Percentiles rank a stretch among this genome's conserved stretches.
phyloP scores from a whole-genome alignment of 2,797 vertebrate species.

The Vultur gryphus region DNA sequence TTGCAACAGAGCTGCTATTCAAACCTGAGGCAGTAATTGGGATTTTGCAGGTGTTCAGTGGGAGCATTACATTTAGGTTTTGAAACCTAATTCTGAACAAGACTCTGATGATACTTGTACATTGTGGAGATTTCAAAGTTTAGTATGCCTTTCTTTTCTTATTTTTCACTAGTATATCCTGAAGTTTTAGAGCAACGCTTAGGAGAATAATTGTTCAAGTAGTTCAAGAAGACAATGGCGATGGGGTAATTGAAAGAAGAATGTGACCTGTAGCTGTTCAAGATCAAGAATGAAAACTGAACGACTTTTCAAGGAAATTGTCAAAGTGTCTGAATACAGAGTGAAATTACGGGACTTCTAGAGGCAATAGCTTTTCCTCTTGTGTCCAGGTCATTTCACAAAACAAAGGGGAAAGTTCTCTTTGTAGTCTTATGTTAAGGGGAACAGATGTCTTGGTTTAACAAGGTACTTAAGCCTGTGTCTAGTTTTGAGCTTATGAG shows the following conservation, averaged over 20 bases:
- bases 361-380: not conserved
- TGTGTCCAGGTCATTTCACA: not conserved
- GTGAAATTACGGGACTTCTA: slow-evolving; percentile 2
- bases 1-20: slow-evolving; percentile 27
- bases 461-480: not conserved
- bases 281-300: slow-evolving; percentile 22
- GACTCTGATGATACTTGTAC: not conserved
- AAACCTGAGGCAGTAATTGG: slow-evolving; percentile 47
- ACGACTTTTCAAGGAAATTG: slow-evolving; percentile 10
- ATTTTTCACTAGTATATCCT: not conserved
- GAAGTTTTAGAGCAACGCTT: slow-evolving; percentile 15
- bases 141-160: slow-evolving; percentile 10
- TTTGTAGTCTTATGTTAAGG: not conserved
- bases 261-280: slow-evolving; percentile 36
- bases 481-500: not conserved
- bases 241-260: slow-evolving; percentile 38
- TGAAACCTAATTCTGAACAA: slow-evolving; percentile 16
- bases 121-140: slow-evolving; percentile 15
- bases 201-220: slow-evolving; percentile 32
- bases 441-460: slow-evolving; percentile 2
- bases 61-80: not conserved
- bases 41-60: not conserved
- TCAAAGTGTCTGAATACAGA: slow-evolving; percentile 3
- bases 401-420: slow-evolving; percentile 1
- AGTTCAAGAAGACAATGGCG: not conserved